Evolutionary conservation across 2,888 invertebrate genomes (phyloP), one percentile per base, ranked within the genome.

Genomic region (Linnaemya tessellans): DNA sequence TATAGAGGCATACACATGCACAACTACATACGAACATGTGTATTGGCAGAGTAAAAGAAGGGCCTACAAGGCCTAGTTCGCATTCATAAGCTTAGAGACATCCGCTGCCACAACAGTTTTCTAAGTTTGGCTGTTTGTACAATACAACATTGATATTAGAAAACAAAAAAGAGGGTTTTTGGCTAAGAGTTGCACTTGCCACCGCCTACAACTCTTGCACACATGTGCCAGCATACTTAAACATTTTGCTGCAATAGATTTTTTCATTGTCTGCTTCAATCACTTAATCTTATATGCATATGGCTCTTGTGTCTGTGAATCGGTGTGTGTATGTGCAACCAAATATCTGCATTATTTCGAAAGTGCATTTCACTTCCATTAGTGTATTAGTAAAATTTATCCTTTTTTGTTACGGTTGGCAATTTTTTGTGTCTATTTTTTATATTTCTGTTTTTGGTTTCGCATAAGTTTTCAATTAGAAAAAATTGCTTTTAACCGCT

Each of bases 391-490:
- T 74, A 35, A 62, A 77, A 49, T 49, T 35, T 71, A 49, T 67
- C 38, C 18, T 54, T 81, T 68, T 73, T 56, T 75, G 58, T 60
- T 75, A 46, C 64, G 75, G 73, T 75, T 82, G 82, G 84, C 81
- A 84, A 68, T 49, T 81, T 80, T 60, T 49, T 79, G 20, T 46
- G 11, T 56, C 41, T 41, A 3, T 22, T 62, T 20, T 41, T 15
- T 35, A 22, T n/a, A 35, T 22, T 77, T 58, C 43, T 43, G n/a
- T 51, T 54, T 56, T 38, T 58, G 54, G 18, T 60, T 82, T 82
- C 85, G 82, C 85, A 79, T 85, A 85, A 85, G 85, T 85, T 85
- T 85, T 85, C 85, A 85, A 85, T 85, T 85, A 85, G 82, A 82
- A 85, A 75, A 75, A 85, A 85, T 85, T 85, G 85, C 85, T 85